Base-by-base conservation (phyloP, 2,113 vertebrate genomes). In the Lepidothrix coronata region DNA sequence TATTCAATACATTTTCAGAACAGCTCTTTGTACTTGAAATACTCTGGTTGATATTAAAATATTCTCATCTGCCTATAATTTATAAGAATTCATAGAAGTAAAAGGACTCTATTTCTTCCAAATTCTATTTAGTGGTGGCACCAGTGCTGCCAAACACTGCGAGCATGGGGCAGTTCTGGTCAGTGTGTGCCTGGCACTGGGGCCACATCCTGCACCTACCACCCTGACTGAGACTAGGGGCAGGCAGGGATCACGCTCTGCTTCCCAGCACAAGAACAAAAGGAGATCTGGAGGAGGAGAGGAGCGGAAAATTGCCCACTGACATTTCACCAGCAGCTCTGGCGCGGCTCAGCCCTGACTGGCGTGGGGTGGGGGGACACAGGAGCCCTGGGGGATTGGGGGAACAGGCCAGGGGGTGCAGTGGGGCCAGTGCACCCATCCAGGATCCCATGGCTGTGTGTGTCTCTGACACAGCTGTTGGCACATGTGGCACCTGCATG, bases 1-100 rank as follows among this genome's bases (percentile, higher is more conserved):
- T 94, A 95, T 95, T 97, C 96, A 90, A 79, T 78, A 91, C 79
- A 28, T 91, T 96, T 97, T 96, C 96, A 88, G 96, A 96, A 96
- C 89, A 65, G 91, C 88, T 96, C 97, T 98, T 98, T 97, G 95
- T 97, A 95, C 94, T 93, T 85, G 93, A 85, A 95, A 95, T 55
- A 85, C 94, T 97, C 95, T 68, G 97, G 95, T 94, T 97, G 93
- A 68, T 92, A 96, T 97, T 98, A 95, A 98, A 98, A 96, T 97
- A 97, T 96, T 97, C 97, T 96, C 89, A 66, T 97, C 95, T 93
- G 70, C 96, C 59, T 86, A 54, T 95, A 95, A 97, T 96, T 96
- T 96, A 96, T 93, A 94, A 94, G 93, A 82, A 72, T 70, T 93
- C 86, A 76, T 51, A 72, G 67, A 93, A 95, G 71, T 30, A 41